Conservation (phyloP, 2,888 invertebrate species). For the Hydriomena furcata region DNA sequence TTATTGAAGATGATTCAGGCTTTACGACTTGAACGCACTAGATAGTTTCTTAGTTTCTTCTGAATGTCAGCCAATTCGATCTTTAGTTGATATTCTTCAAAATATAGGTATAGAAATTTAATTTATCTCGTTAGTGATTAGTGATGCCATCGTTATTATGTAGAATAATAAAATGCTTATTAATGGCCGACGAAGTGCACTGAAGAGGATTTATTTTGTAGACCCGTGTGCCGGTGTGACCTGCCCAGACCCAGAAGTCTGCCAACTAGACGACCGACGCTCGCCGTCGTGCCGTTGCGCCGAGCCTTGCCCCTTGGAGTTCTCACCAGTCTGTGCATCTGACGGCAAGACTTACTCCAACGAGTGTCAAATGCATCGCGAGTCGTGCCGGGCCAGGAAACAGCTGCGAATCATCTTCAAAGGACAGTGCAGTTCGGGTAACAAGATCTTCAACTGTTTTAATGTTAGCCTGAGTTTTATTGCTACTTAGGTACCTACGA, state of each 20-base stretch:
- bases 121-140: too few relatives aligned
- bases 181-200: too few relatives aligned
- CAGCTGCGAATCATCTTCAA: slow-evolving; percentile 90
- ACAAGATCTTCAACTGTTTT: slow-evolving; percentile 21
- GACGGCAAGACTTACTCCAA: slow-evolving; percentile 93
- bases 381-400: slow-evolving; percentile 90
- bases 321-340: slow-evolving; percentile 90
- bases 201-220: slow-evolving; percentile 59
- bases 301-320: slow-evolving; percentile 90
- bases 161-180: too few relatives aligned
- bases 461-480: too few relatives aligned
- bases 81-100: too few relatives aligned
- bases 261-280: slow-evolving; percentile 91
- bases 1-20: too few relatives aligned
- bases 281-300: slow-evolving; percentile 92
- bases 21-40: too few relatives aligned
- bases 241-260: slow-evolving; percentile 92
- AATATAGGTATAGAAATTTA: too few relatives aligned
- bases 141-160: too few relatives aligned
- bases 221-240: slow-evolving; percentile 93
- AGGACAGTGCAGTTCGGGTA: slow-evolving; percentile 92
- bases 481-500: too few relatives aligned
- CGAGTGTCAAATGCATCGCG: slow-evolving; percentile 91
- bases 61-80: too few relatives aligned
- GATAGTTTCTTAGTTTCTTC: too few relatives aligned